A percentile compares a stretch with the other conserved stretches of the same genome.
Evolutionary conservation across 2,113 vertebrate genomes (phyloP).

Genomic region (Plecotus auritus): DNA sequence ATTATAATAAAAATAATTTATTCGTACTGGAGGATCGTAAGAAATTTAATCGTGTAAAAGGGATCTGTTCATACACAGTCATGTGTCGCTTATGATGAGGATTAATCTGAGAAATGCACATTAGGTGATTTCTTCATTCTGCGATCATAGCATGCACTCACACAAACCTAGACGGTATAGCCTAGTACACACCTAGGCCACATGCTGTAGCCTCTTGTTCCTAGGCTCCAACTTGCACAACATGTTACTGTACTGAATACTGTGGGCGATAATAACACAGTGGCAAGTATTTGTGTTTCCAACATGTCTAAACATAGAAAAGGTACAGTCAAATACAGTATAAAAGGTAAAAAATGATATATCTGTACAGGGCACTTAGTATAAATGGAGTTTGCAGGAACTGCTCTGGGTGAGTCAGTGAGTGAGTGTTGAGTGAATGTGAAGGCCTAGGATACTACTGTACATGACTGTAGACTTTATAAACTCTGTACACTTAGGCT

Average conservation of each 20-base stretch:
- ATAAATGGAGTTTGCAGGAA: not conserved
- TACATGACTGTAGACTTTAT: not conserved
- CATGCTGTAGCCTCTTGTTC: no score
- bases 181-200: not conserved
- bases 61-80: not conserved
- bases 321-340: not conserved
- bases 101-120: not conserved
- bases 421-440: not conserved
- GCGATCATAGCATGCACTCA: no score
- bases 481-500: not conserved
- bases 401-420: not conserved
- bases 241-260: not conserved
- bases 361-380: no score
- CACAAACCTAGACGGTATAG: not conserved
- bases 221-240: not conserved
- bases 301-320: not conserved
- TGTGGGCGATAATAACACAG: not conserved
- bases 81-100: not conserved
- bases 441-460: not conserved
- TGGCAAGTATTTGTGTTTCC: not conserved
- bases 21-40: not conserved
- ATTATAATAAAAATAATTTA: slow-evolving; percentile 34
- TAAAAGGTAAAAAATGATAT: not conserved
- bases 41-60: slow-evolving; percentile 33
- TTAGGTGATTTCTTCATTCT: not conserved